Conservation (phyloP, 2,888 invertebrate genomes). For the Beris morrisii region DNA sequence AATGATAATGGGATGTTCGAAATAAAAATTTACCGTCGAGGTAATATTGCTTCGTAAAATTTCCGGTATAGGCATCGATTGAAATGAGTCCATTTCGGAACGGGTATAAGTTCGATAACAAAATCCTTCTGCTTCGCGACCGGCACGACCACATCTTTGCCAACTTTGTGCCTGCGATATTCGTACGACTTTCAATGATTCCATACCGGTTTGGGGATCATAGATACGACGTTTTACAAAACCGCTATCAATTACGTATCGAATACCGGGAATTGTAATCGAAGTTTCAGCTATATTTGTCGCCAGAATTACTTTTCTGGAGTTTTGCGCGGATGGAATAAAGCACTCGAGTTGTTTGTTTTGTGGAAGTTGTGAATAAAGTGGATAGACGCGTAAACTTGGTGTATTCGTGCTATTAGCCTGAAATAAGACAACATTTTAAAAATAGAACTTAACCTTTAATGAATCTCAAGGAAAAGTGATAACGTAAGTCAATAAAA, state of each 20-base stretch:
- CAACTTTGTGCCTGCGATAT: constrained; percentile 91
- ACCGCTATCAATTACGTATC: constrained; percentile 89
- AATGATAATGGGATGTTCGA: neutral
- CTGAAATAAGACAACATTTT: constrained; percentile 50
- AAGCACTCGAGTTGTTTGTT: constrained; percentile 87
- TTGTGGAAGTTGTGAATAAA: constrained; percentile 89
- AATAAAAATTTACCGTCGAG: constrained; percentile 45
- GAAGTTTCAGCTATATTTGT: constrained; percentile 99
- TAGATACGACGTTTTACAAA: constrained; percentile 88
- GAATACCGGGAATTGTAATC: constrained; percentile 90
- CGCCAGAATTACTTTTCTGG: constrained; percentile 88
- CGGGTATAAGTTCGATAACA: constrained; percentile 88
- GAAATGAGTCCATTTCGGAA: constrained; percentile 71
- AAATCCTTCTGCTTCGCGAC: constrained; percentile 79
- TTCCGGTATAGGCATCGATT: constrained; percentile 79
- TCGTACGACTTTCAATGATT: constrained; percentile 76
- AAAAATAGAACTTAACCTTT: neutral
- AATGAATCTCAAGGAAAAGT: neutral
- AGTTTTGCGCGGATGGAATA: constrained; percentile 68
- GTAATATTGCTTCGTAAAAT: constrained; percentile 71
- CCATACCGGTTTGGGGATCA: constrained; percentile 79
- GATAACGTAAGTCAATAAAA: too few species aligned
- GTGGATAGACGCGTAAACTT: constrained; percentile 75
- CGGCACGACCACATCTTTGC: constrained; percentile 92
- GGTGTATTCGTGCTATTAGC: constrained; percentile 65